Conservation (phyloP, 2,113 vertebrate species). For the Sminthopsis crassicaudata region DNA sequence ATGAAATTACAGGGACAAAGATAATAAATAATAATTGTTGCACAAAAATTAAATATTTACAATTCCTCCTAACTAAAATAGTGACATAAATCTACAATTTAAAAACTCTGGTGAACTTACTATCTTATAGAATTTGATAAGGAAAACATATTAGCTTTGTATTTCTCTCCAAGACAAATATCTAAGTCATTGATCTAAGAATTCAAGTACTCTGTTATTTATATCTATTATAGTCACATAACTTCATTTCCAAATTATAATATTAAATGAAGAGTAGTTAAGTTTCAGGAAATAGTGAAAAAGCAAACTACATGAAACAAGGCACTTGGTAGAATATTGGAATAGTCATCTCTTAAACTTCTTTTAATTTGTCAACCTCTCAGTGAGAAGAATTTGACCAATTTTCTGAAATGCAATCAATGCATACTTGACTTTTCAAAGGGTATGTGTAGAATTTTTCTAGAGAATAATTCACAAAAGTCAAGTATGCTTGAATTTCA, state of each 20-base stretch:
- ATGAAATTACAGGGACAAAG: background rate
- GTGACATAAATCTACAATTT: background rate
- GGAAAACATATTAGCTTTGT: background rate
- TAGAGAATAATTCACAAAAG: slow-evolving; percentile 76
- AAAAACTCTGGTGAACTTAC: background rate
- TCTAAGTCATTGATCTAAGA: background rate
- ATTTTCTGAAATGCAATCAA: slow-evolving; percentile 75
- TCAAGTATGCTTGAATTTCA: slow-evolving; percentile 79
- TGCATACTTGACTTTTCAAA: slow-evolving; percentile 82
- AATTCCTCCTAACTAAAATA: background rate
- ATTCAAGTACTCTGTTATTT: background rate
- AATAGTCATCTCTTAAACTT: background rate
- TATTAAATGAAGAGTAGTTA: slow-evolving; percentile 1
- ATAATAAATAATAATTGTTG: background rate
- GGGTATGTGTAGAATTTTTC: slow-evolving; percentile 67
- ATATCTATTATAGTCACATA: background rate
- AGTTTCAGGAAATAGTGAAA: background rate
- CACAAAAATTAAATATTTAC: background rate
- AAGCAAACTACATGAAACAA: background rate
- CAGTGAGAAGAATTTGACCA: slow-evolving; percentile 56
- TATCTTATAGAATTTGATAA: background rate
- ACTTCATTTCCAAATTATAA: background rate
- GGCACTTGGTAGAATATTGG: background rate
- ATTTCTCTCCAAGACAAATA: background rate
- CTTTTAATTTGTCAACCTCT: slow-evolving; percentile 40